phyloP scores from a whole-genome alignment of 64 coral and sea anemone species.

The Actinia tenebrosa region DNA sequence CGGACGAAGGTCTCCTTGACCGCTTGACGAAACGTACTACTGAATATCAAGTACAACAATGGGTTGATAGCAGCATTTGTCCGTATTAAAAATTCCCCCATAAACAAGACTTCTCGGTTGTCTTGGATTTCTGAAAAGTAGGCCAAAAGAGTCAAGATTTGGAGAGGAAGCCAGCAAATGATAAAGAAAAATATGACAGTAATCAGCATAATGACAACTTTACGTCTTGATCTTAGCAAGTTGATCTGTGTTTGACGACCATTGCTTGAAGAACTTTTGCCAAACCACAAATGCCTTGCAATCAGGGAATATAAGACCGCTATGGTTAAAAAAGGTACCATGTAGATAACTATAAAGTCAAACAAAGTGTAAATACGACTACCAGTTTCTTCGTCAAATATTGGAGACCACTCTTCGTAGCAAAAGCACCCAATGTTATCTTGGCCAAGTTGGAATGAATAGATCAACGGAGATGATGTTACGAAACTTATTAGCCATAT shows the following conservation, averaged over 20 bases:
- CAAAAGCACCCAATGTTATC: neutral
- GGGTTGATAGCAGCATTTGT: slow-evolving; percentile 49
- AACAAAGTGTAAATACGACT: slow-evolving; percentile 19
- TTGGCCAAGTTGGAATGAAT: neutral
- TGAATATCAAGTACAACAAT: slow-evolving; percentile 37
- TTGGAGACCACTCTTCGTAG: slow-evolving; percentile 5
- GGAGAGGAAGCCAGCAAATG: slow-evolving; percentile 39
- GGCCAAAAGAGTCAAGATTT: slow-evolving; percentile 19
- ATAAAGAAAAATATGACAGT: slow-evolving; percentile 33
- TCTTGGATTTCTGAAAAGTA: neutral
- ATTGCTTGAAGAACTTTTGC: neutral
- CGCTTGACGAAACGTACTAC: slow-evolving; percentile 10
- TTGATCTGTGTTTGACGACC: slow-evolving; percentile 6
- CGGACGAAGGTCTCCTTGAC: neutral
- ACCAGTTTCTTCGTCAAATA: slow-evolving; percentile 18
- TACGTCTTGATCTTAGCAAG: slow-evolving; percentile 16
- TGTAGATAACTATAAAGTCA: slow-evolving; percentile 26
- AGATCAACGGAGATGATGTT: slow-evolving; percentile 17
- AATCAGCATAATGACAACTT: slow-evolving; percentile 43
- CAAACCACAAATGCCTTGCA: slow-evolving; percentile 33
- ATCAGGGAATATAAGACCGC: slow-evolving; percentile 39
- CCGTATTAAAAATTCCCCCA: slow-evolving; percentile 35
- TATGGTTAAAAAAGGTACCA: slow-evolving; percentile 24
- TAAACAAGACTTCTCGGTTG: slow-evolving; percentile 11
- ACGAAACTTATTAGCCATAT: slow-evolving; percentile 31